These are phyloP conservation scores for Hetaerina titia DNA, from an alignment of 2,888 invertebrate species.

Conservation along the genomic window DNA sequence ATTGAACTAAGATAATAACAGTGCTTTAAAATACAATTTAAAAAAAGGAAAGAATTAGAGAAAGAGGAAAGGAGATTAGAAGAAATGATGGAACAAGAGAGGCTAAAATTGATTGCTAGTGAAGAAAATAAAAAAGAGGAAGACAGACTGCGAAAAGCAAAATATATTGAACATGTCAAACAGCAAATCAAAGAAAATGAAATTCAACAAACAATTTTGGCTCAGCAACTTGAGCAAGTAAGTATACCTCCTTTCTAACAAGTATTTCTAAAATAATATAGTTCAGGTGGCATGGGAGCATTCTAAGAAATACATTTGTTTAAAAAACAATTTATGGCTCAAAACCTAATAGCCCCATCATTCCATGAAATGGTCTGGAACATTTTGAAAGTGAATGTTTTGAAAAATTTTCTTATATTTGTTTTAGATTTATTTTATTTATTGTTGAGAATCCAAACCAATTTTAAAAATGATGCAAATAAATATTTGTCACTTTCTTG, in stretches of 20 bases:
- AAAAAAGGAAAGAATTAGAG: constrained; percentile 74
- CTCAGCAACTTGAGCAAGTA: constrained; percentile 37
- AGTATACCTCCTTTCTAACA: neutral
- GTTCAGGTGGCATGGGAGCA: too few relatives aligned
- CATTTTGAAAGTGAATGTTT: too few relatives aligned
- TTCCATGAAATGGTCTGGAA: too few relatives aligned
- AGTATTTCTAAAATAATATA: too few relatives aligned
- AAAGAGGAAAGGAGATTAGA: constrained; percentile 80
- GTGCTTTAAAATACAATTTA: neutral
- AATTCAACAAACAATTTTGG: constrained; percentile 76
- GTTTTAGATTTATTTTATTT: too few relatives aligned
- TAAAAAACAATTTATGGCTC: too few relatives aligned
- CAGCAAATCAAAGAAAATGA: constrained; percentile 79
- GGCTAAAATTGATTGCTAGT: constrained; percentile 79
- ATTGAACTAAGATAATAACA: neutral
- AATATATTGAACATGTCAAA: constrained; percentile 78
- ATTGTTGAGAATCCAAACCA: too few relatives aligned
- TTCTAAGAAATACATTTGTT: too few relatives aligned
- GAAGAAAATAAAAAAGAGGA: constrained; percentile 76
- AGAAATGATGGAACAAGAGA: constrained; percentile 85
- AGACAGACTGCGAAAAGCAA: constrained; percentile 77
- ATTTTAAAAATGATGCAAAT: too few relatives aligned
- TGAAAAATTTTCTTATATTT: too few relatives aligned
- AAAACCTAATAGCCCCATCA: too few relatives aligned
- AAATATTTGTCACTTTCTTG: too few relatives aligned